Percentiles rank a stretch among this genome's conserved stretches.
Conservation (phyloP, 2,888 invertebrate species). For the Apotomis betuletana region DNA sequence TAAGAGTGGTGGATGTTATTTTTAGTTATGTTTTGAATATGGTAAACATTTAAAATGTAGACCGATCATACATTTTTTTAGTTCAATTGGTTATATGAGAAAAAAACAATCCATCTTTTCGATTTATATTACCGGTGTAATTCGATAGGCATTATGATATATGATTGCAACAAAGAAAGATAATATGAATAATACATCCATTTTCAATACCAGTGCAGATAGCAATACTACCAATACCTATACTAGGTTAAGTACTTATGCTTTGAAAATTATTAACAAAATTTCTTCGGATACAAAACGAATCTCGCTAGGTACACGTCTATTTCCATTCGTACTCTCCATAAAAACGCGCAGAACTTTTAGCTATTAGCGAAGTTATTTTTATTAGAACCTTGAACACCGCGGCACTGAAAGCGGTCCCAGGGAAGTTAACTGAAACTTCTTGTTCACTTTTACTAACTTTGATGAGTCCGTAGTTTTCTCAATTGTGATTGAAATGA, state of each 20-base stretch:
- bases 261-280: no score
- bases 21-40: conserved; percentile 4
- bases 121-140: no score
- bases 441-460: conserved; percentile 10
- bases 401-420: conserved; percentile 2
- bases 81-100: no score
- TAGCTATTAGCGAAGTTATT: conserved; percentile 22
- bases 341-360: conserved; percentile 13
- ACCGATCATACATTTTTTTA: no score
- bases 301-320: neutral
- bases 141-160: no score
- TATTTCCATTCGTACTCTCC: neutral
- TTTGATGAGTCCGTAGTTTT: conserved; percentile 2
- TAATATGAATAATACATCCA: no score
- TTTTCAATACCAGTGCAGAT: no score
- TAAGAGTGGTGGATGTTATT: neutral
- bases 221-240: no score
- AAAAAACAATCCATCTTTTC: no score
- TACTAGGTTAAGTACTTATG: no score
- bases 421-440: conserved; percentile 16
- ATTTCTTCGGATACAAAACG: neutral
- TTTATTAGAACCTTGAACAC: conserved; percentile 32
- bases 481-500: conserved; percentile 3
- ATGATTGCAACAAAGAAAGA: no score
- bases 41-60: neutral